phyloP scores from a whole-genome alignment of 2,797 vertebrate species.

The Tapera naevia region DNA sequence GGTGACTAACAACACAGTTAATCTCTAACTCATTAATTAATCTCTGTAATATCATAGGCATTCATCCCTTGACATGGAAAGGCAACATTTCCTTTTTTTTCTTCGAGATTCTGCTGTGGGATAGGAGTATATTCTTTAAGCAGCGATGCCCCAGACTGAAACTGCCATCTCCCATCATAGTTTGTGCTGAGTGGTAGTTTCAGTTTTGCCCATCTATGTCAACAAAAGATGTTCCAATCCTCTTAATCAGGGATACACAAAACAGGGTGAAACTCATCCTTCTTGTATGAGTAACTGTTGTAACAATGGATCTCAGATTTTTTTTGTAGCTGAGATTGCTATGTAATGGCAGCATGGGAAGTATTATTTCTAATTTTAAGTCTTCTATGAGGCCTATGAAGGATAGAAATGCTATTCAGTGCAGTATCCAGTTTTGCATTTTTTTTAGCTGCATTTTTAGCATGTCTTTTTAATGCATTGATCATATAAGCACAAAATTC shows the following conservation, averaged over 20 bases:
- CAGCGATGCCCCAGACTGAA: background rate
- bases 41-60: background rate
- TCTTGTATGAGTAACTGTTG: background rate
- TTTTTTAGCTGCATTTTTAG: background rate
- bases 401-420: background rate
- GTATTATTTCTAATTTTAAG: background rate
- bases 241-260: background rate
- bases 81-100: background rate
- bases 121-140: background rate
- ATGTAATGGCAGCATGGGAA: background rate
- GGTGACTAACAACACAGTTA: background rate
- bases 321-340: background rate
- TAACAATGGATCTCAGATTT: background rate
- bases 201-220: background rate
- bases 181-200: background rate
- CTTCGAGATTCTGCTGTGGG: background rate
- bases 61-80: background rate
- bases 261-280: background rate
- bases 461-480: background rate
- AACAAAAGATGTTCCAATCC: background rate
- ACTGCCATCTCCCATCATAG: background rate
- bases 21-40: background rate
- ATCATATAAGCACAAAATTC: background rate
- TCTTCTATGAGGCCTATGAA: background rate
- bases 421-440: rapidly evolving